A percentile compares a stretch with the other conserved stretches of the same genome.
Evolutionary conservation across 92 coral and sea anemone genomes (phyloP).

Genomic region (Montipora capitata): DNA sequence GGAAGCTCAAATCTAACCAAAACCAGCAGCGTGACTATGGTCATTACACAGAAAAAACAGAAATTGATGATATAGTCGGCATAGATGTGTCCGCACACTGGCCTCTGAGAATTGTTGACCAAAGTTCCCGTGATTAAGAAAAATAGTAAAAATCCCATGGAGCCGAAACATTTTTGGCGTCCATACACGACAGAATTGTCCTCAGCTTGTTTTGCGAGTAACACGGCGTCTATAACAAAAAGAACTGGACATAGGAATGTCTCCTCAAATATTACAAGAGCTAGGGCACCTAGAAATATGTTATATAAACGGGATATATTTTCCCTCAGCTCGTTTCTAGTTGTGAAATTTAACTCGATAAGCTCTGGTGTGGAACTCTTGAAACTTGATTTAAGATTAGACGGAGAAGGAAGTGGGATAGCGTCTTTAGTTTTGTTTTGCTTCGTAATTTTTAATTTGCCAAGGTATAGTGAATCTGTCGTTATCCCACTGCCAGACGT

Average conservation of each 20-base stretch:
- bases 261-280: conserved; percentile 73
- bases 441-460: conserved; percentile 2
- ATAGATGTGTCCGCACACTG: conserved; percentile 88
- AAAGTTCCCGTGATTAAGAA: conserved; percentile 83
- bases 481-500: conserved; percentile 51
- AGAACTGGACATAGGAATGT: conserved; percentile 79
- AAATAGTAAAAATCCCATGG: conserved; percentile 83
- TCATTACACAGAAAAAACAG: conserved; percentile 86
- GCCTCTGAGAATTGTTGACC: conserved; percentile 87
- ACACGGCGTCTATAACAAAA: conserved; percentile 80
- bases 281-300: conserved; percentile 80
- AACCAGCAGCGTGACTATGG: conserved; percentile 81
- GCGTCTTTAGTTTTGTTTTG: conserved; percentile 27
- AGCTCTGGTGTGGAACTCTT: background rate
- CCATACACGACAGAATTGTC: conserved; percentile 81
- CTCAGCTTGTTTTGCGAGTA: conserved; percentile 82
- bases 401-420: conserved; percentile 22
- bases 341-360: conserved; percentile 48
- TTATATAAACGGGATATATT: conserved; percentile 67
- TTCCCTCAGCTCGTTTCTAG: conserved; percentile 76
- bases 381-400: conserved; percentile 43
- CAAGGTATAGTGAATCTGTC: conserved; percentile 14
- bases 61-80: conserved; percentile 92
- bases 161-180: conserved; percentile 92
- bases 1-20: conserved; percentile 83